Percentiles rank a stretch among this genome's conserved stretches.
Evolutionary conservation across 2,888 invertebrate species (phyloP).

Genomic region (Cheilosia pagana): DNA sequence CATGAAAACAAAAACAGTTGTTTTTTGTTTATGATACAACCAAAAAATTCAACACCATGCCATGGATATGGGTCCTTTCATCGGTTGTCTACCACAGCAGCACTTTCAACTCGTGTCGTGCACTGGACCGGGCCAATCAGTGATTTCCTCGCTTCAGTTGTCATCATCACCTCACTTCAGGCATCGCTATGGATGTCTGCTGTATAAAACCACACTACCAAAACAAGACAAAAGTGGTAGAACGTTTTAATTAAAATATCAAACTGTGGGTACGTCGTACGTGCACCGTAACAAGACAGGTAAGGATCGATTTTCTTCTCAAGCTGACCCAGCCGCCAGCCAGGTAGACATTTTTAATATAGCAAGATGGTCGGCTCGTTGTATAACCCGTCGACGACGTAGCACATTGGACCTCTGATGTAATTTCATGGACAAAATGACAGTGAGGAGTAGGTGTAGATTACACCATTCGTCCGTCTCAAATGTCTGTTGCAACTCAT

Average conservation of each 20-base stretch:
- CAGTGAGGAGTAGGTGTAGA: slow-evolving; percentile 71
- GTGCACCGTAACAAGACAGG: slow-evolving; percentile 13
- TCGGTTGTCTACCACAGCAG: slow-evolving; percentile 5
- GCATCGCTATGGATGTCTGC: background rate
- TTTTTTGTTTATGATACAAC: no score
- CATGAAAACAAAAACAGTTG: no score
- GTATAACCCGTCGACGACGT: no score
- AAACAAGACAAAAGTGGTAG: slow-evolving; percentile 9
- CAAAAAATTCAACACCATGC: background rate
- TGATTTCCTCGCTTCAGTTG: slow-evolving; percentile 33
- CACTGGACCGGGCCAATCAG: slow-evolving; percentile 38
- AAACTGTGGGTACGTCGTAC: slow-evolving; percentile 21
- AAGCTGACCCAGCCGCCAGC: slow-evolving; percentile 41
- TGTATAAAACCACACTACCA: background rate
- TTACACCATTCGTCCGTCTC: slow-evolving; percentile 70
- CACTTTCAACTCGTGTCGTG: slow-evolving; percentile 35
- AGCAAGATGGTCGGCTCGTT: slow-evolving; percentile 14
- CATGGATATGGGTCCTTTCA: background rate
- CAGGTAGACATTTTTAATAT: slow-evolving; percentile 34
- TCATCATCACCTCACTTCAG: slow-evolving; percentile 25
- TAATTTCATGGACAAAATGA: slow-evolving; percentile 71
- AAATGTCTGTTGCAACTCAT: slow-evolving; percentile 62
- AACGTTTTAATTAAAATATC: slow-evolving; percentile 72
- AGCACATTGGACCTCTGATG: slow-evolving; percentile 49
- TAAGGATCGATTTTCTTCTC: slow-evolving; percentile 45